phyloP scores from a whole-genome alignment of 2,888 invertebrate genomes.

The Acrocera orbiculus region DNA sequence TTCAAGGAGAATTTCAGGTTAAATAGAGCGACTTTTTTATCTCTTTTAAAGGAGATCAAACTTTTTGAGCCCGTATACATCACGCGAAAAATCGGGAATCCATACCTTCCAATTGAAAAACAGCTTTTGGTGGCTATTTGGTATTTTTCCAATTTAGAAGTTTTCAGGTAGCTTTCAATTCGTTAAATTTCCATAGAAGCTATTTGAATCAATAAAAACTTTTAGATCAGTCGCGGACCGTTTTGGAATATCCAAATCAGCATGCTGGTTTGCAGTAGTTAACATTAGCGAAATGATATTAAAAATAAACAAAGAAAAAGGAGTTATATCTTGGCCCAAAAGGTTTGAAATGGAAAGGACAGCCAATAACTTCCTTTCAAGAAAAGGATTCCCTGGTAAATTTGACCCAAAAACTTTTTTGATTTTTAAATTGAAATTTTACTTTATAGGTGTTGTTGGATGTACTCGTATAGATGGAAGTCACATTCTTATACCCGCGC shows the following conservation, averaged over 20 bases:
- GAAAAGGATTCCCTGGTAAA: neutral
- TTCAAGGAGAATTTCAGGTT: too few species aligned
- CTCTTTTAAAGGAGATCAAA: too few species aligned
- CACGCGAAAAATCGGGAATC: too few species aligned
- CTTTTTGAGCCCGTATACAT: too few species aligned
- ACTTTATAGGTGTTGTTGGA: neutral
- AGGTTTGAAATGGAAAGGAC: neutral
- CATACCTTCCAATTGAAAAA: too few species aligned
- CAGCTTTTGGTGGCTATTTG: too few species aligned
- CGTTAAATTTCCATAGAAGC: too few species aligned
- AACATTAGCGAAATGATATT: neutral
- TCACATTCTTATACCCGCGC: constrained; percentile 1
- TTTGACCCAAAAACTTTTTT: neutral
- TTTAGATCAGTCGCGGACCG: constrained; percentile 1
- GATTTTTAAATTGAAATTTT: neutral
- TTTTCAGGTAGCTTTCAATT: too few species aligned
- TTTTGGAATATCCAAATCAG: neutral
- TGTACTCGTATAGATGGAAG: constrained; percentile 3
- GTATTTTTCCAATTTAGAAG: too few species aligned
- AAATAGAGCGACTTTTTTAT: too few species aligned
- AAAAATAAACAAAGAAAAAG: neutral
- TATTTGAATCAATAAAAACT: too few species aligned
- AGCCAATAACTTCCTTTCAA: neutral
- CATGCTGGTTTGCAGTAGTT: neutral
- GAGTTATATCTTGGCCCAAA: neutral